phyloP scores from a whole-genome alignment of 2,888 invertebrate species.

The Carterocephalus palaemon region DNA sequence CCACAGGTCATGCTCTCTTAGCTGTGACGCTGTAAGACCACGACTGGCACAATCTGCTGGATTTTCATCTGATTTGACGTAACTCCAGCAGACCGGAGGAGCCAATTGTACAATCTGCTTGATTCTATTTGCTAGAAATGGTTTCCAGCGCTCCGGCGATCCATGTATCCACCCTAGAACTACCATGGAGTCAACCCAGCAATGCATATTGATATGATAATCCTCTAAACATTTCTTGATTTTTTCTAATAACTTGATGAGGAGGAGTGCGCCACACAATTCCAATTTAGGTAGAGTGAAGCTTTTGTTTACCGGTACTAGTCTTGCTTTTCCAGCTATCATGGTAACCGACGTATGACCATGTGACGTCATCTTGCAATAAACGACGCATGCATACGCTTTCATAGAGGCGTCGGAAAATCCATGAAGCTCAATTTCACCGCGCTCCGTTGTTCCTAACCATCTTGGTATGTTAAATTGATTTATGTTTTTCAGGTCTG shows the following conservation, averaged over 20 bases:
- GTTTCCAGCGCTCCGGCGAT: conserved; percentile 26
- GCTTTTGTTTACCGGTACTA: too few species aligned
- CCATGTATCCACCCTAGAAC: conserved; percentile 28
- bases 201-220: conserved; percentile 15
- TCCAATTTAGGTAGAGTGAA: too few species aligned
- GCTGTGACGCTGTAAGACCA: conserved; percentile 20
- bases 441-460: too few species aligned
- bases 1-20: conserved; percentile 5
- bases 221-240: conserved; percentile 14
- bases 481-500: conserved; percentile 4
- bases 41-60: conserved; percentile 28
- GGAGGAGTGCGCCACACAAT: too few species aligned
- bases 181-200: conserved; percentile 25
- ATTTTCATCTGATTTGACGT: conserved; percentile 26
- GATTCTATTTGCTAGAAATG: too few species aligned
- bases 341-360: too few species aligned
- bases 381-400: too few species aligned
- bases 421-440: too few species aligned
- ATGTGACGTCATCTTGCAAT: conserved; percentile 3
- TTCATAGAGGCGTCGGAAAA: too few species aligned
- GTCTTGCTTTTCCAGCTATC: too few species aligned
- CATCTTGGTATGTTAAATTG: too few species aligned
- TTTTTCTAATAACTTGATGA: too few species aligned
- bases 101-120: conserved; percentile 13
- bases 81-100: conserved; percentile 9